Conservation (phyloP, 2,888 invertebrate species). For the Drosophila neoperkinsi region DNA sequence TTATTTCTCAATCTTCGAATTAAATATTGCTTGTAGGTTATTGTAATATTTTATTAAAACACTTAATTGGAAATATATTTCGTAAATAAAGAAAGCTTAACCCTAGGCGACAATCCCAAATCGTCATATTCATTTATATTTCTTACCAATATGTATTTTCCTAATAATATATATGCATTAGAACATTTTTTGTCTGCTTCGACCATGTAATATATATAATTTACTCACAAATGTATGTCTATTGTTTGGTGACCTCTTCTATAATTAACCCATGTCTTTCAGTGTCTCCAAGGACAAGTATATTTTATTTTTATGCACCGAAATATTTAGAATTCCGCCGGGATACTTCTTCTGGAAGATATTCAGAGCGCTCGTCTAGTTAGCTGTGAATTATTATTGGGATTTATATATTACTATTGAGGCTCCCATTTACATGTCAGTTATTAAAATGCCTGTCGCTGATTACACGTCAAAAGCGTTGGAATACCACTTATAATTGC, state of each 20-base stretch:
- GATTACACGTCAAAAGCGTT: conserved; percentile 45
- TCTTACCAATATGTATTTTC: not conserved
- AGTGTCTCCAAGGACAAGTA: not conserved
- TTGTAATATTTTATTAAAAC: not conserved
- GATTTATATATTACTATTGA: not conserved
- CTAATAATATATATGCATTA: not conserved
- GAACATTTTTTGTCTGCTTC: too few relatives aligned
- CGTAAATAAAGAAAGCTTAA: not conserved
- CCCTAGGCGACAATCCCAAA: not conserved
- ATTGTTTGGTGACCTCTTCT: not conserved
- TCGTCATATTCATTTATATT: not conserved
- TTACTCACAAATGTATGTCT: not conserved
- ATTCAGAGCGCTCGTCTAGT: not conserved
- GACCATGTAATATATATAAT: not conserved
- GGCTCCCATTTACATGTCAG: conserved; percentile 30
- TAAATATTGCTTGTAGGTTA: too few relatives aligned
- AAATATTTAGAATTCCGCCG: not conserved
- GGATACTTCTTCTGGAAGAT: not conserved
- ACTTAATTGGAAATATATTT: not conserved
- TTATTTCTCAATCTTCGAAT: not conserved
- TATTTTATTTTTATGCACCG: not conserved
- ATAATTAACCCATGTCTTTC: not conserved
- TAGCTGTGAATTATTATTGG: not conserved
- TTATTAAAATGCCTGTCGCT: conserved; percentile 29
- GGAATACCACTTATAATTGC: conserved; percentile 50